phyloP scores from a whole-genome alignment of 2,113 vertebrate genomes.

The Aix galericulata region DNA sequence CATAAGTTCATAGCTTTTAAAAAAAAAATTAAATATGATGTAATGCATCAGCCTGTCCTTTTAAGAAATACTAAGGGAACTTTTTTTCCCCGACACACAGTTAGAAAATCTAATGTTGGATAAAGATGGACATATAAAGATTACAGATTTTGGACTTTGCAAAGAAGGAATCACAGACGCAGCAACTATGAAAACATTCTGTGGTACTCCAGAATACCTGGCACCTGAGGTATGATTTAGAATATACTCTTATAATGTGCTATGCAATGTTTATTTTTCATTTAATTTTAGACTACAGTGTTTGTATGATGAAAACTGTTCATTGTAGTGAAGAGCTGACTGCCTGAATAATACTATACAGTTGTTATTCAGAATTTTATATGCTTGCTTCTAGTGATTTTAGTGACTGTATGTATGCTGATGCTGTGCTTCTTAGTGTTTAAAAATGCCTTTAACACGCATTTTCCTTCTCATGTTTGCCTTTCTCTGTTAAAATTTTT shows the following conservation, averaged over 20 bases:
- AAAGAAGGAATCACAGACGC: slow-evolving; percentile 99
- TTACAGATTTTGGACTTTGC: slow-evolving; percentile 97
- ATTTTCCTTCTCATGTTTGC: slow-evolving; percentile 9
- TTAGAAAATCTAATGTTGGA: slow-evolving; percentile 98
- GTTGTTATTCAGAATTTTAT: not conserved
- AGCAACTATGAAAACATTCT: slow-evolving; percentile 99
- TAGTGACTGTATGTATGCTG: not conserved
- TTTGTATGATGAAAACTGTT: not conserved
- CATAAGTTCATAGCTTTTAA: not conserved
- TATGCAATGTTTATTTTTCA: not conserved
- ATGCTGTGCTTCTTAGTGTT: not conserved
- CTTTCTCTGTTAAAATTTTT: slow-evolving; percentile 31
- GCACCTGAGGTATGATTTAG: slow-evolving; percentile 90
- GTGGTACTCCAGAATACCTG: slow-evolving; percentile 95
- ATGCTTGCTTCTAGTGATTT: not conserved
- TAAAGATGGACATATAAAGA: slow-evolving; percentile 98
- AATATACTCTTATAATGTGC: not conserved
- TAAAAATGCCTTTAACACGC: not conserved
- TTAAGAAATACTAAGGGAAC: slow-evolving; percentile 27
- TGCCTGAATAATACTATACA: not conserved
- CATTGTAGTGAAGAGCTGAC: not conserved
- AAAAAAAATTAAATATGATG: not conserved
- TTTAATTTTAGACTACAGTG: not conserved
- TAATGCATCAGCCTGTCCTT: not conserved
- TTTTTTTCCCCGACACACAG: slow-evolving; percentile 75